Percentiles rank a stretch among this genome's conserved stretches.
phyloP scores from a whole-genome alignment of 2,888 invertebrate genomes.

The Rutpela maculata region DNA sequence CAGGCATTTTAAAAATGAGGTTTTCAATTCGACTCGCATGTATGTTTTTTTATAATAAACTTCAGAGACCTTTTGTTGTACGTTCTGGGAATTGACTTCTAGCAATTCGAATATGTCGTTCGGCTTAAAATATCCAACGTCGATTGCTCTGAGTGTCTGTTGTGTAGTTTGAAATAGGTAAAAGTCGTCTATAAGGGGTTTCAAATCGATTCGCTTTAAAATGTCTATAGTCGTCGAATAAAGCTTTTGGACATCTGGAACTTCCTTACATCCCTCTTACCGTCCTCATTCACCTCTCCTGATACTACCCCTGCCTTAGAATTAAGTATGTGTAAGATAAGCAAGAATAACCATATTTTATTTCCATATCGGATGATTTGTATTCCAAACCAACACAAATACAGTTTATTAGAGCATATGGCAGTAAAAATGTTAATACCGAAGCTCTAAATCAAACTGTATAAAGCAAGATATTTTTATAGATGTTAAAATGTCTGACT shows the following conservation, averaged over 20 bases:
- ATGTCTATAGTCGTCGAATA: constrained; percentile 6
- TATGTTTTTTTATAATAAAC: too few relatives aligned
- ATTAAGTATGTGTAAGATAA: background rate
- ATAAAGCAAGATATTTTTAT: background rate
- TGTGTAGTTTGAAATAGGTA: background rate
- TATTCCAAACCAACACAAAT: background rate
- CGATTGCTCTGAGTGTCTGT: background rate
- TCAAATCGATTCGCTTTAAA: background rate
- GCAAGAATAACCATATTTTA: constrained; percentile 16
- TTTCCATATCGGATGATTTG: background rate
- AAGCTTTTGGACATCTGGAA: constrained; percentile 69
- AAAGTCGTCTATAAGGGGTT: background rate
- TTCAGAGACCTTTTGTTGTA: too few relatives aligned
- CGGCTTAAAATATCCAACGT: background rate
- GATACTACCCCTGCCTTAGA: constrained; percentile 24
- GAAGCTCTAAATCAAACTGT: background rate
- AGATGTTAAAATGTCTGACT: constrained; percentile 8
- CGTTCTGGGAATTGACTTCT: background rate
- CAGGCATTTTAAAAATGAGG: too few relatives aligned
- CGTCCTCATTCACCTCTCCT: constrained; percentile 39
- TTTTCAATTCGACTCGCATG: too few relatives aligned
- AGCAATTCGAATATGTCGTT: background rate
- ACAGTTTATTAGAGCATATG: background rate
- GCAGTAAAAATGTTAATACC: background rate
- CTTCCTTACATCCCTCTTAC: constrained; percentile 57